Evolutionary conservation across 2,888 invertebrate species (phyloP).

Genomic region (Dasypogon diadema): DNA sequence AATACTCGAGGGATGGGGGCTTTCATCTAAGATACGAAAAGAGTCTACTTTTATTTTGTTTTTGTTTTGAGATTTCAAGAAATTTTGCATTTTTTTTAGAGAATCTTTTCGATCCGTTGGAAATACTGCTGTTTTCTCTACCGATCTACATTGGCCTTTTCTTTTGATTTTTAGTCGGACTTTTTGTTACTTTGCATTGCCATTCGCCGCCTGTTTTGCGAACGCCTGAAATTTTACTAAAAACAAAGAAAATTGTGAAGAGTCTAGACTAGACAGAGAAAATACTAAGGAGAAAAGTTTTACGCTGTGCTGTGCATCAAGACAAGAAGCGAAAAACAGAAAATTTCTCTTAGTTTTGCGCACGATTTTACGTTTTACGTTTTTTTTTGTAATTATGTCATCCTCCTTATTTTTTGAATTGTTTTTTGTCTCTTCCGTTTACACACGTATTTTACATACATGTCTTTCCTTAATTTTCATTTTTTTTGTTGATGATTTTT

Average conservation of each 20-base stretch:
- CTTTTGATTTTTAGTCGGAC: slow-evolving; percentile 1
- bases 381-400: slow-evolving; percentile 1
- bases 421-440: slow-evolving; percentile 48
- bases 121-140: not conserved
- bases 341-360: not conserved
- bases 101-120: not conserved
- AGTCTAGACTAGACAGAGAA: too few species aligned
- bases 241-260: not conserved
- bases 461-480: slow-evolving; percentile 42
- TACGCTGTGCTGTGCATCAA: not conserved
- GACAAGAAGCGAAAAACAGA: not conserved
- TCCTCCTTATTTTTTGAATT: slow-evolving; percentile 35
- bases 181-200: not conserved
- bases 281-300: not conserved
- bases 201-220: too few species aligned
- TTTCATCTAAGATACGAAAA: slow-evolving; percentile 45
- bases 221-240: not conserved
- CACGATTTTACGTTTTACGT: not conserved
- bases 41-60: slow-evolving; percentile 1
- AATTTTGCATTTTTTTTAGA: slow-evolving; percentile 20
- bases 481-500: slow-evolving; percentile 16
- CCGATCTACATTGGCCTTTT: not conserved
- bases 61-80: not conserved
- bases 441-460: not conserved
- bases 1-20: slow-evolving; percentile 51